These are phyloP conservation scores for Diadumene lineata DNA, from an alignment of 92 coral and sea anemone genomes.

Conservation along the genomic window DNA sequence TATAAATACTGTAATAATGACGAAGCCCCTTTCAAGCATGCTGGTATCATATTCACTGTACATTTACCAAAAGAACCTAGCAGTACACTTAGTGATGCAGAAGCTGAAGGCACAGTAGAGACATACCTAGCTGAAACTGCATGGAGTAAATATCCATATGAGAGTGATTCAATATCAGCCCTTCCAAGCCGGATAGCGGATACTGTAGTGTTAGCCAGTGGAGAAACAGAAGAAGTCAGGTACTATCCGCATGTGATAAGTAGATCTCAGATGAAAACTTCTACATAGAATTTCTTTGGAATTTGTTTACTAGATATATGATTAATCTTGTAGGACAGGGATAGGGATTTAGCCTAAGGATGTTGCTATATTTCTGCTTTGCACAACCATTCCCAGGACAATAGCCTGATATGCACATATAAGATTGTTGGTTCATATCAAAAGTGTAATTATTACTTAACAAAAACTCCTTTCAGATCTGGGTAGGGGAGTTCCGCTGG, in stretches of 20 bases:
- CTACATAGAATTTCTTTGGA: no score
- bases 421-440: no score
- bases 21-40: slow-evolving; percentile 71
- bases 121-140: slow-evolving; percentile 52
- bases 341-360: no score
- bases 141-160: slow-evolving; percentile 60
- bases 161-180: slow-evolving; percentile 61
- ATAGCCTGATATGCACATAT: no score
- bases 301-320: no score
- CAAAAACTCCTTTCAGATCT: no score
- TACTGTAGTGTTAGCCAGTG: slow-evolving; percentile 69
- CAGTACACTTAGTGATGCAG: slow-evolving; percentile 38
- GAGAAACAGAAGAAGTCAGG: slow-evolving; percentile 47
- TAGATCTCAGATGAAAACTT: background rate
- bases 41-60: slow-evolving; percentile 76
- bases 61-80: slow-evolving; percentile 58
- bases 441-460: no score
- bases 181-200: slow-evolving; percentile 79
- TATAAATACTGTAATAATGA: slow-evolving; percentile 84
- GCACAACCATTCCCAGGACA: no score
- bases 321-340: no score
- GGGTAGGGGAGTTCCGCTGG: no score
- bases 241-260: background rate
- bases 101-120: slow-evolving; percentile 72
- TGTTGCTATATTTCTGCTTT: no score